Evolutionary conservation across 2,797 vertebrate species (phyloP), one percentile per base, ranked within the genome.

Genomic region (Lepilemur septentrionalis): DNA sequence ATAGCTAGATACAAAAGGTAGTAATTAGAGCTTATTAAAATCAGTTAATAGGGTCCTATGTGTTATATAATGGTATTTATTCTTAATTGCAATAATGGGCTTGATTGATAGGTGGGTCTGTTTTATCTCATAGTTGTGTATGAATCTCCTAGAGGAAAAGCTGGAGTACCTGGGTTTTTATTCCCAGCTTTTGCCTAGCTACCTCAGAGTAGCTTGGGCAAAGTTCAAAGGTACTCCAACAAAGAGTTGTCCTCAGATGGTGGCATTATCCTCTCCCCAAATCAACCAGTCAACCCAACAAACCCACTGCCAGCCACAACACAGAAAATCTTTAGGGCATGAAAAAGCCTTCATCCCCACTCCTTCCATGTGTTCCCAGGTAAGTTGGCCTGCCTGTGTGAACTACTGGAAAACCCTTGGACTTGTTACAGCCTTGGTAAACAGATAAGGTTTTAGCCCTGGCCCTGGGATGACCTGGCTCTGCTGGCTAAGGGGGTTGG

Each of bases 21-120:
- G 35, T 55, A 93, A 95, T 76, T 91, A 93, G 35, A 93, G 28
- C 46, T 81, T 63, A 91, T 75, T 89, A 38, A 94, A 92, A 67
- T 95, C 69, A 72, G 65, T 89, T 96, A 92, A 75, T 88, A 46
- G 48, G n/a, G 25, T 78, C 46, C 35, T 94, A 95, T 97, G 55
- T 96, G 18, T 50, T 88, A 55, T 81, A 85, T 95, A 90, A 95
- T 93, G 83, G 63, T 41, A 83, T 92, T 92, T 82, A 89, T 41
- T 75, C 57, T 92, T 83, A 95, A 88, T 87, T 95, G 50, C 18
- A 78, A 91, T 82, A 79, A 86, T 91, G 48, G 13, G 12, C 55
- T 87, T 63, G 35, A 57, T 61, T 93, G 78, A 59, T 94, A 89
- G 32, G 43, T 80, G 55, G 28, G 23, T 46, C 48, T 93, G 22